A percentile compares a stretch with the other conserved stretches of the same genome.
phyloP scores from a whole-genome alignment of 2,888 invertebrate species.

The Drosophila neotestacea region DNA sequence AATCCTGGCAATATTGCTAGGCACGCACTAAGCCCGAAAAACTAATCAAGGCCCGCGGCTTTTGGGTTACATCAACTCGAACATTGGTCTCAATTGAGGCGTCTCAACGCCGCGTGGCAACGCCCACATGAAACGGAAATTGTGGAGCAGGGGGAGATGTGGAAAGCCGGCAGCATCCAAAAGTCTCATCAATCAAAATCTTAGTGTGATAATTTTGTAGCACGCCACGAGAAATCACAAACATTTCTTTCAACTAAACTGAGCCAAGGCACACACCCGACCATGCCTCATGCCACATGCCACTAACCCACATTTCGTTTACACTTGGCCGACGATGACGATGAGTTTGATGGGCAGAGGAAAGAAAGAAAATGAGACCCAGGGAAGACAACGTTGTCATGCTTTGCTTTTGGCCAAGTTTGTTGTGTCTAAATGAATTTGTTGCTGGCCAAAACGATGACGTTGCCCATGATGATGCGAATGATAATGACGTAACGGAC shows the following conservation, averaged over 20 bases:
- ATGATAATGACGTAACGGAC: slow-evolving; percentile 65
- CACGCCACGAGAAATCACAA: slow-evolving; percentile 71
- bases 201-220: slow-evolving; percentile 75
- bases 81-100: slow-evolving; percentile 38
- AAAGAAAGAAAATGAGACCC: not conserved
- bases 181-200: slow-evolving; percentile 76
- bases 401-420: slow-evolving; percentile 60
- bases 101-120: slow-evolving; percentile 7
- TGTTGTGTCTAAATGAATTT: slow-evolving; percentile 63
- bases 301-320: slow-evolving; percentile 73
- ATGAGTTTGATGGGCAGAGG: slow-evolving; percentile 5
- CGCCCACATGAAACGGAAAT: slow-evolving; percentile 36
- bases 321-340: slow-evolving; percentile 51
- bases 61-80: slow-evolving; percentile 34
- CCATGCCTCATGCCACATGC: slow-evolving; percentile 36
- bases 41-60: slow-evolving; percentile 68
- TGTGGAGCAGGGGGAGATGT: slow-evolving; percentile 2
- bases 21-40: slow-evolving; percentile 36
- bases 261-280: slow-evolving; percentile 16
- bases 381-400: slow-evolving; percentile 31
- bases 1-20: not conserved
- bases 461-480: slow-evolving; percentile 39
- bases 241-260: slow-evolving; percentile 67
- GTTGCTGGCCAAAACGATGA: slow-evolving; percentile 56
- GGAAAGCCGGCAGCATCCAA: slow-evolving; percentile 39